Evolutionary conservation across 2,113 vertebrate genomes (phyloP).

Genomic region (Malurus alboscapulatus): DNA sequence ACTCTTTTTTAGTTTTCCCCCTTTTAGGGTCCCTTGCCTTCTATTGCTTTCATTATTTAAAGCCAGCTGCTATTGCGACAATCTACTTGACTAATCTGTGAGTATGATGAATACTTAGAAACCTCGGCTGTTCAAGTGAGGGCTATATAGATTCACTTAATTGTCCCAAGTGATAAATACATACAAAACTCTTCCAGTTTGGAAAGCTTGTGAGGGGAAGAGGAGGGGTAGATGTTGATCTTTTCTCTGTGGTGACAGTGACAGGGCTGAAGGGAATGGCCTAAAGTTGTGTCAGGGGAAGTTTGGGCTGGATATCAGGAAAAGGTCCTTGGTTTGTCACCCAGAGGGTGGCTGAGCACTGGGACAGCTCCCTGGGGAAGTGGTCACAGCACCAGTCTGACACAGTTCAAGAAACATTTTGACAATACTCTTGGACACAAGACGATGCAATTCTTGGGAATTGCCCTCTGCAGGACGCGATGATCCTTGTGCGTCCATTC

Average conservation of each 20-base stretch:
- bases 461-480: too few species aligned
- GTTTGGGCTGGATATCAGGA: not conserved
- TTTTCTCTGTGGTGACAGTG: not conserved
- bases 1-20: not conserved
- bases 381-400: not conserved
- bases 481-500: not conserved
- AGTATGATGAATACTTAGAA: not conserved
- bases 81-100: not conserved
- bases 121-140: not conserved
- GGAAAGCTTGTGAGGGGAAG: not conserved
- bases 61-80: not conserved
- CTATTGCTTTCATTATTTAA: not conserved
- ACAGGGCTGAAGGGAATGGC: rapidly evolving
- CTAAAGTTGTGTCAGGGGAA: not conserved
- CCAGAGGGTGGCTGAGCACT: not conserved
- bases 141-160: not conserved
- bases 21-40: not conserved
- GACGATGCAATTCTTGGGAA: not conserved
- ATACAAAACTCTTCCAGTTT: not conserved
- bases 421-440: not conserved
- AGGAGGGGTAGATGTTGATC: not conserved
- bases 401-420: not conserved
- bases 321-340: not conserved
- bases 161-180: not conserved
- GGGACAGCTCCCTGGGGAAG: not conserved